Evolutionary conservation across 2,888 invertebrate species (phyloP).

Genomic region (Thumatha senex): DNA sequence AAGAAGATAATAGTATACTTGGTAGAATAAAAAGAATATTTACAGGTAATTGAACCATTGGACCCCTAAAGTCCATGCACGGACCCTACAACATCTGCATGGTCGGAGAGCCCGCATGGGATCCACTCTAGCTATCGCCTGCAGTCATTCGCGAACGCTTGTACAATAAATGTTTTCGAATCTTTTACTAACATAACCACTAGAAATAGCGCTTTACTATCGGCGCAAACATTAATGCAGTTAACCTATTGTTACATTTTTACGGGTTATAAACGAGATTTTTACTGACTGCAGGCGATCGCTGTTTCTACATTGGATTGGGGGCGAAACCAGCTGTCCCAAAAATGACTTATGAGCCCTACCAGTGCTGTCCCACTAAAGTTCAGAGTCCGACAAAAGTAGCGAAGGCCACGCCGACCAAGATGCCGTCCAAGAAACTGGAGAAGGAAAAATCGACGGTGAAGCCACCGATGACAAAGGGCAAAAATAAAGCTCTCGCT

Average conservation of each 20-base stretch:
- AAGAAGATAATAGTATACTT: conserved; percentile 76
- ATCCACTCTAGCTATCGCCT: conserved; percentile 84
- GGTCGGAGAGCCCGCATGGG: conserved; percentile 78
- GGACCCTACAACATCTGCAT: conserved; percentile 71
- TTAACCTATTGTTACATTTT: conserved; percentile 68
- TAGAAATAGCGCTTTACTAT: conserved; percentile 75
- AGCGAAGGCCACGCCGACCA: conserved; percentile 87
- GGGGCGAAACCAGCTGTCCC: conserved; percentile 92
- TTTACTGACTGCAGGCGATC: conserved; percentile 98
- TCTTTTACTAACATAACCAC: conserved; percentile 80
- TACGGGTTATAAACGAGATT: conserved; percentile 87
- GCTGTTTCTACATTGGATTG: conserved; percentile 98
- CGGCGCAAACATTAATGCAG: conserved; percentile 75
- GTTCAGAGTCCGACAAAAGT: conserved; percentile 90
- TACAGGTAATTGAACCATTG: conserved; percentile 75
- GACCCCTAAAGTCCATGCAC: conserved; percentile 37
- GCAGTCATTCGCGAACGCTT: conserved; percentile 85
- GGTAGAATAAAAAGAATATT: conserved; percentile 79
- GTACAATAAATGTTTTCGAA: conserved; percentile 76
- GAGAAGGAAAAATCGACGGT: conserved; percentile 71
- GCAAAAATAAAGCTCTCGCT: conserved; percentile 78
- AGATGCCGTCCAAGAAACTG: conserved; percentile 83
- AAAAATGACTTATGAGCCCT: conserved; percentile 92
- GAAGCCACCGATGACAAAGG: conserved; percentile 58
- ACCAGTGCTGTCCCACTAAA: conserved; percentile 96